phyloP scores from a whole-genome alignment of 2,797 vertebrate species.

The Mustela erminea region DNA sequence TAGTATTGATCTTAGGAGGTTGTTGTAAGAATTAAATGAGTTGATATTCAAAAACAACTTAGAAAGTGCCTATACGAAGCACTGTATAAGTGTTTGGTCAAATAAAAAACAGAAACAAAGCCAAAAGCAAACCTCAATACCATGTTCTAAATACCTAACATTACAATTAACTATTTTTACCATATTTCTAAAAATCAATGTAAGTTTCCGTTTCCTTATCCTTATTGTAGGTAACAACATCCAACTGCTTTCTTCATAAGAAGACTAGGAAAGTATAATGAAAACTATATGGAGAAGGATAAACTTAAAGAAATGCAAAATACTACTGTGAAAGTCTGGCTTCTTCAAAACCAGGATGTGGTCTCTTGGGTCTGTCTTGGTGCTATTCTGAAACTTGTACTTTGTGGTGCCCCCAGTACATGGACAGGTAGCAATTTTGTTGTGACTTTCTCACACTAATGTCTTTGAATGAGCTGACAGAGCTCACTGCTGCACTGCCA shows the following conservation, averaged over 20 bases:
- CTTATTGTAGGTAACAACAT: not conserved
- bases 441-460: conserved; percentile 72
- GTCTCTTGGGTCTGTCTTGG: not conserved
- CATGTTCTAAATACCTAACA: not conserved
- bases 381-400: conserved; percentile 5
- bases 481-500: conserved; percentile 32
- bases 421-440: conserved; percentile 79
- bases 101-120: not conserved
- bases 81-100: not conserved
- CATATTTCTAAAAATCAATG: conserved; percentile 39
- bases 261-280: not conserved
- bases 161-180: not conserved
- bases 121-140: not conserved
- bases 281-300: conserved; percentile 9
- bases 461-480: conserved; percentile 64
- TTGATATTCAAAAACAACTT: conserved; percentile 46
- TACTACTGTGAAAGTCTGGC: not conserved
- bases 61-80: not conserved
- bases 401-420: conserved; percentile 4
- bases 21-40: conserved; percentile 5
- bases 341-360: not conserved
- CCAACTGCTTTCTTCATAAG: not conserved
- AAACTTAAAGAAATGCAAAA: conserved; percentile 21
- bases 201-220: not conserved
- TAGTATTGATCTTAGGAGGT: not conserved